Evolutionary conservation across 1,140 invertebrate species (phyloP).

Genomic region (Drosophila gunungcola): DNA sequence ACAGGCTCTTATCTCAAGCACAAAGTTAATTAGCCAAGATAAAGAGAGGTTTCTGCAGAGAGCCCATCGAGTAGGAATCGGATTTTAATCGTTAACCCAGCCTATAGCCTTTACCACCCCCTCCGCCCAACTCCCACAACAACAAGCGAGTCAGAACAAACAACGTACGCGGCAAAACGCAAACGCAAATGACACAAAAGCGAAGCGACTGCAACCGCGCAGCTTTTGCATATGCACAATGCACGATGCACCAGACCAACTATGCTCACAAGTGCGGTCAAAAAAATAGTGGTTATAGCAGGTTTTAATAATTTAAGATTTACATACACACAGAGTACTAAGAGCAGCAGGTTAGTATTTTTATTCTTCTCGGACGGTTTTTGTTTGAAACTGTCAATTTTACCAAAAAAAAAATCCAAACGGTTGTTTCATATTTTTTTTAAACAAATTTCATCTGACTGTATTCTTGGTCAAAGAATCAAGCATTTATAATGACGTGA

Average conservation of each 20-base stretch:
- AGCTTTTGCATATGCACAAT: conserved; percentile 35
- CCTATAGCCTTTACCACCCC: conserved; percentile 3
- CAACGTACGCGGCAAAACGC: conserved; percentile 50
- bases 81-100: conserved; percentile 33
- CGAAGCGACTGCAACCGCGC: conserved; percentile 47
- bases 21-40: conserved; percentile 41
- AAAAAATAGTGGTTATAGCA: neutral
- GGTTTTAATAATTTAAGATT: neutral
- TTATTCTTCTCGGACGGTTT: too few species aligned
- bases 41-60: conserved; percentile 20
- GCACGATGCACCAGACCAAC: conserved; percentile 62
- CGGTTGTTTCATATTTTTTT: too few species aligned
- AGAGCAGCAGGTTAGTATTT: too few species aligned
- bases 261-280: conserved; percentile 18
- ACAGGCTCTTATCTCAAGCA: conserved; percentile 34
- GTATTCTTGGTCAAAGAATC: too few species aligned
- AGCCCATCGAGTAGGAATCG: conserved; percentile 20
- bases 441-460: too few species aligned
- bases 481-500: too few species aligned
- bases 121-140: conserved; percentile 35
- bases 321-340: too few species aligned
- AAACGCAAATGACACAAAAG: conserved; percentile 63
- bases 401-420: too few species aligned
- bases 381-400: too few species aligned
- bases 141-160: conserved; percentile 45